Percentiles rank a stretch among this genome's conserved stretches.
Evolutionary conservation across 2,888 invertebrate genomes (phyloP).

Genomic region (Synanthedon myopaeformis): DNA sequence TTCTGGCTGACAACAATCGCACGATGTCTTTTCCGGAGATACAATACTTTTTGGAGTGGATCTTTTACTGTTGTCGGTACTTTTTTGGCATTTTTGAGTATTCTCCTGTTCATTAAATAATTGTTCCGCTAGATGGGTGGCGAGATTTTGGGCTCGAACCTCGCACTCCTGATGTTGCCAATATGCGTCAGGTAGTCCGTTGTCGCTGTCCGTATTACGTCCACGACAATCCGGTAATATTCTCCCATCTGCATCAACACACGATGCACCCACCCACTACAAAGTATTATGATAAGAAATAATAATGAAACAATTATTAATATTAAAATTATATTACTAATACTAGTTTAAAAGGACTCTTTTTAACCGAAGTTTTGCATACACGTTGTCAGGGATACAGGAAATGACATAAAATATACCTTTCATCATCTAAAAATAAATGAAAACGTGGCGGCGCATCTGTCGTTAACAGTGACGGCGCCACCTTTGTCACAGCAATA

Average conservation of each 20-base stretch:
- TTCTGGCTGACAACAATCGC: neutral
- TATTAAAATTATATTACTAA: too few species aligned
- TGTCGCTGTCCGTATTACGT: slow-evolving; percentile 9
- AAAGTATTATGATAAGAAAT: neutral
- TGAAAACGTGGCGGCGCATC: too few species aligned
- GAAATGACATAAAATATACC: too few species aligned
- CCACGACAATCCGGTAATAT: slow-evolving; percentile 14
- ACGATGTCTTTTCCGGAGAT: slow-evolving; percentile 8
- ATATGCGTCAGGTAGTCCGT: slow-evolving; percentile 6
- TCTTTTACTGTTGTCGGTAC: slow-evolving; percentile 23
- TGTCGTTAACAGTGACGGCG: too few species aligned
- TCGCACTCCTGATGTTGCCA: slow-evolving; percentile 40
- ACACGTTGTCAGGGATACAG: too few species aligned
- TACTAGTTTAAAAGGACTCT: too few species aligned
- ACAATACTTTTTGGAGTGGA: slow-evolving; percentile 30
- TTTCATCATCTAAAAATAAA: too few species aligned
- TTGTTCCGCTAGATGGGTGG: slow-evolving; percentile 39
- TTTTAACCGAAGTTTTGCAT: too few species aligned
- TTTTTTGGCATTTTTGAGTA: slow-evolving; percentile 29
- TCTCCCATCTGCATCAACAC: slow-evolving; percentile 28
- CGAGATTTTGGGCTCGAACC: slow-evolving; percentile 36
- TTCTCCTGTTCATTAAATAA: slow-evolving; percentile 28
- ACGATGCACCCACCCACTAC: slow-evolving; percentile 50
- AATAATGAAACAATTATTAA: too few species aligned
- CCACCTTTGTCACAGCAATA: too few species aligned